These are phyloP conservation scores for Platycercus adscitus DNA, from an alignment of 2,113 vertebrate species.

Conservation along the genomic window DNA sequence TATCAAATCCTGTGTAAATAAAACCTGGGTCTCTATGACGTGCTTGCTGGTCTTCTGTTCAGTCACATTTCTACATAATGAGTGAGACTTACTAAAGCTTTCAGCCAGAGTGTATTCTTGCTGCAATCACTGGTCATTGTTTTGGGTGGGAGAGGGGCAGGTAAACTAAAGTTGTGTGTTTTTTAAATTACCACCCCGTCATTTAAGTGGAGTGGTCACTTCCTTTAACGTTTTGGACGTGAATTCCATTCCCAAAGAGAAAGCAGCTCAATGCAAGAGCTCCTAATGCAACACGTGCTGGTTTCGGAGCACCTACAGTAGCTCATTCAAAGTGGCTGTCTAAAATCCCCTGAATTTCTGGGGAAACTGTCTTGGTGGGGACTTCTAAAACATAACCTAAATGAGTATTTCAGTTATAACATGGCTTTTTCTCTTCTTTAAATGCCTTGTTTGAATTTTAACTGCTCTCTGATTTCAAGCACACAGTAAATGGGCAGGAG, in stretches of 20 bases:
- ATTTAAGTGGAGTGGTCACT: constrained; percentile 5
- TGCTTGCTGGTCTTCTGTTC: neutral
- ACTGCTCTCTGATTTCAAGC: neutral
- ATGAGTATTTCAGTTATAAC: neutral
- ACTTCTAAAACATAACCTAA: neutral
- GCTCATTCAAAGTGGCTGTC: neutral
- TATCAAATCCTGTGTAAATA: neutral
- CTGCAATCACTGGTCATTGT: neutral
- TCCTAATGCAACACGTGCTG: neutral
- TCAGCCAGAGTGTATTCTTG: neutral
- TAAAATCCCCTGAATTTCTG: constrained; percentile 2
- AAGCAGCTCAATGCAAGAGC: neutral
- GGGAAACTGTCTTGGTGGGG: neutral
- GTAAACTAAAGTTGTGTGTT: neutral
- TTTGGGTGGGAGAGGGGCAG: neutral
- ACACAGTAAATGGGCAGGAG: neutral
- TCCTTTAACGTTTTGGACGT: neutral
- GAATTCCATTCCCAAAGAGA: neutral
- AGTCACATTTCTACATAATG: neutral
- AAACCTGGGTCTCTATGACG: neutral
- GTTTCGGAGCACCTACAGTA: neutral
- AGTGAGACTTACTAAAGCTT: neutral
- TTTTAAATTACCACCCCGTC: constrained; percentile 15
- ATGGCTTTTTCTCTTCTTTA: neutral
- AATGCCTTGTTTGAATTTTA: neutral